Evolutionary conservation across 1,140 invertebrate species (phyloP).

Genomic region (Eriosoma lanigerum): DNA sequence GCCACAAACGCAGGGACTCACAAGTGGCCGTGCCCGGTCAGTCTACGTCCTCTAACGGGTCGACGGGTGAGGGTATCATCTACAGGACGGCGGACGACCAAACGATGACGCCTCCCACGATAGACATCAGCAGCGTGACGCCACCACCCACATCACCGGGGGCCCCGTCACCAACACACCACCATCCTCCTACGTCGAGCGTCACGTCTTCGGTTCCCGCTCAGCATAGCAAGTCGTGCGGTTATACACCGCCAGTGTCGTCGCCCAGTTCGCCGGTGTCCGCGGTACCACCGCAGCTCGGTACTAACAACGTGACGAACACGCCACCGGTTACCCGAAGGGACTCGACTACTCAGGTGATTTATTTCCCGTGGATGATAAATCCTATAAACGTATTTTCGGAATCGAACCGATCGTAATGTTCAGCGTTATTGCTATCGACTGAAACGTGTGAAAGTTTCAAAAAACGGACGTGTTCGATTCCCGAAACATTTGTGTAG

Average conservation of each 20-base stretch:
- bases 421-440: too few species aligned
- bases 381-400: too few species aligned
- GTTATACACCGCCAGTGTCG: constrained; percentile 55
- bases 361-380: too few species aligned
- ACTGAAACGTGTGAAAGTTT: too few species aligned
- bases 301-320: constrained; percentile 58
- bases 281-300: constrained; percentile 57
- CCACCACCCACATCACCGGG: constrained; percentile 75
- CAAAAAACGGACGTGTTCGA: too few species aligned
- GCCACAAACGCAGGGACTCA: constrained; percentile 46
- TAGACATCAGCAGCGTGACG: constrained; percentile 77
- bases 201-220: constrained; percentile 59
- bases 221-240: constrained; percentile 54
- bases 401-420: too few species aligned
- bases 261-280: constrained; percentile 58
- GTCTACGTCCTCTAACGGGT: constrained; percentile 52
- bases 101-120: constrained; percentile 73
- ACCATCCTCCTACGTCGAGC: constrained; percentile 72
- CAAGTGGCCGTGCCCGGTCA: background rate
- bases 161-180: constrained; percentile 64
- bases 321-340: constrained; percentile 68
- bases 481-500: too few species aligned
- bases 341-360: constrained; percentile 81
- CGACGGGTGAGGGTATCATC: constrained; percentile 35
- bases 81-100: constrained; percentile 57